Percentiles rank a stretch among this genome's conserved stretches.
Conservation (phyloP, 1,140 invertebrate genomes). For the Sarcophaga peregrina region DNA sequence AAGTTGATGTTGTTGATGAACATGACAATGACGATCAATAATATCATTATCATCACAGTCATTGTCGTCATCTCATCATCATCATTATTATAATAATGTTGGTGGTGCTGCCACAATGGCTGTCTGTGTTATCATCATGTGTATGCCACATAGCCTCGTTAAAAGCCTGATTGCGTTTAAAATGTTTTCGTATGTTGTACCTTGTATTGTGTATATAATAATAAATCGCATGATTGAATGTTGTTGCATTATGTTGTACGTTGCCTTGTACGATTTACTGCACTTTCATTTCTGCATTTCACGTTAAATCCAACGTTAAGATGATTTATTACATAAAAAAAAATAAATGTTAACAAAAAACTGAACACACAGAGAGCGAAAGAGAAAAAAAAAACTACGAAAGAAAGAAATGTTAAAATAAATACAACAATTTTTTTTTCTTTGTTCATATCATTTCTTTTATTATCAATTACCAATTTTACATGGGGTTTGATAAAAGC, state of each 20-base stretch:
- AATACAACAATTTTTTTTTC: not conserved
- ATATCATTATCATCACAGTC: not conserved
- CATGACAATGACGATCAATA: not conserved
- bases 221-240: not conserved
- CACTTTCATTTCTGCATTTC: conserved; percentile 10
- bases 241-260: not conserved
- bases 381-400: no score
- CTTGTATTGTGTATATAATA: not conserved
- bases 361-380: no score
- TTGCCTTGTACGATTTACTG: conserved; percentile 3
- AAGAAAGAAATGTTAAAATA: conserved; percentile 7
- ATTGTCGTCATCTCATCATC: conserved; percentile 13
- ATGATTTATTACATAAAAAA: conserved; percentile 13
- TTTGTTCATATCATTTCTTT: conserved; percentile 1
- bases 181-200: conserved; percentile 11
- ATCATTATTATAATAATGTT: not conserved
- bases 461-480: conserved; percentile 27
- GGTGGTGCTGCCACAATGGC: not conserved
- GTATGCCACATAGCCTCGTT: not conserved
- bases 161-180: conserved; percentile 24
- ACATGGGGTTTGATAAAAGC: conserved; percentile 14
- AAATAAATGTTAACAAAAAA: not conserved
- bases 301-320: conserved; percentile 1
- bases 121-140: not conserved
- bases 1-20: not conserved